Evolutionary conservation across 2,888 invertebrate species (phyloP).

Genomic region (Heliconius hortense): DNA sequence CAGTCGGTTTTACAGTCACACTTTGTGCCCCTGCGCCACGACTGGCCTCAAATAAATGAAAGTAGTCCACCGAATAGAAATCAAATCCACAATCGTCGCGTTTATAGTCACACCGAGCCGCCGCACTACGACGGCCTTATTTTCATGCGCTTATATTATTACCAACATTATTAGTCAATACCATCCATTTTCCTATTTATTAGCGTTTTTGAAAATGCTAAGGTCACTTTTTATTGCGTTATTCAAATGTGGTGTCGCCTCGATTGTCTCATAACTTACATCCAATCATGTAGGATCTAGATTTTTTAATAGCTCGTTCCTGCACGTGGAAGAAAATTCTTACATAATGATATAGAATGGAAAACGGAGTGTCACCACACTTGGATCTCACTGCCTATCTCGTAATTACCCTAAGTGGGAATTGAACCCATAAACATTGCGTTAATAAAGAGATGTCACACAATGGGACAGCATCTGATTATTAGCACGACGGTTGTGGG

Average conservation of each 20-base stretch:
- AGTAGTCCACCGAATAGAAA: too few relatives aligned
- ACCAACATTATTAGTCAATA: conserved; percentile 1
- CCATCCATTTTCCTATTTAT: neutral
- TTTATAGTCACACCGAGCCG: too few relatives aligned
- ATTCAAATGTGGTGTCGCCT: conserved; percentile 20
- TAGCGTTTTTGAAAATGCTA: conserved; percentile 19
- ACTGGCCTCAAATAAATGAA: too few relatives aligned
- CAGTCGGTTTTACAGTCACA: too few relatives aligned
- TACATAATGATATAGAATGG: too few relatives aligned
- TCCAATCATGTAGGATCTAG: conserved; percentile 25
- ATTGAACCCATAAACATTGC: neutral
- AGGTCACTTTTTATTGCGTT: conserved; percentile 24
- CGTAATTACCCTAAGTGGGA: neutral
- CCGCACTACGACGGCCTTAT: neutral
- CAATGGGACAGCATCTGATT: too few relatives aligned
- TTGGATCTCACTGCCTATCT: neutral
- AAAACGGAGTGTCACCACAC: neutral
- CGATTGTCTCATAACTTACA: conserved; percentile 32
- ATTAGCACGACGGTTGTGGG: too few relatives aligned
- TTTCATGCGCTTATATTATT: neutral
- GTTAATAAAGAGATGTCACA: neutral
- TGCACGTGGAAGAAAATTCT: neutral
- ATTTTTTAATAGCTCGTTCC: neutral
- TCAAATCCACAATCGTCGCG: too few relatives aligned
- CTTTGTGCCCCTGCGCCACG: too few relatives aligned